Base-by-base conservation (phyloP, 2,113 vertebrate genomes). In the Tretioscincus oriximinensis region DNA sequence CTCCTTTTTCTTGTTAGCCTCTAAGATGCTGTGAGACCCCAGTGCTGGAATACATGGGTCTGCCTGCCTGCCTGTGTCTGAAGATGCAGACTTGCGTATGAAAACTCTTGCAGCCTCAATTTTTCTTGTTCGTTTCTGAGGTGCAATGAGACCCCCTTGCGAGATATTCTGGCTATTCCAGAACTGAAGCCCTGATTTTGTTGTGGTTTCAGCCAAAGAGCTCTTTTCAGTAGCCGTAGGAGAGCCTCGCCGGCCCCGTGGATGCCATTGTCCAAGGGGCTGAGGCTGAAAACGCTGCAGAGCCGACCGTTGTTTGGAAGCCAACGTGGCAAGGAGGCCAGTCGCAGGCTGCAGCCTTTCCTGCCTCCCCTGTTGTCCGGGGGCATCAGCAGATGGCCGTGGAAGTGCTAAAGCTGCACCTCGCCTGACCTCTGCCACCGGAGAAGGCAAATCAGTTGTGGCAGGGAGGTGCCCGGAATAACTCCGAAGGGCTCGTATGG, bases 321-420 rank as follows among this genome's bases (percentile, higher is more conserved):
- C 45, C 51, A 87, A 47, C 60, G 47, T 81, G 26, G 87, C 90
- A 89, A 10, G 84, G 79, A 79, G 78, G 76, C 65, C 80, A 90
- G 35, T 93, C 90, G 87, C 83, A 84, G 87, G 58, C 81, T 92
- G n/a, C 84, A 29, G 86, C 82, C 65, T 92, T 95, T 95, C 92
- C 94, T 92, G 93, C 92, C 92, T 87, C 88, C 77, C 92, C 88
- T 93, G 90, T 92, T 92, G 66, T 89, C 92, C 81, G 93, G 91
- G 91, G 89, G 84, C 87, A 89, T 83, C 90, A 88, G 87, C 92
- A 94, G 92, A 93, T 94, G 94, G 90, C 90, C 88, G 0, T 82
- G 88, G 1, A 86, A 91, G 85, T 84, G 90, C 92, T 90, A 73
- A 89, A 84, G 88, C 86, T 93, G 92, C 92, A 75, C 92, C 89